A percentile compares a stretch with the other conserved stretches of the same genome.
These are phyloP conservation scores for Silurus glanis DNA, from an alignment of 2,113 vertebrate genomes.

Conservation along the genomic window DNA sequence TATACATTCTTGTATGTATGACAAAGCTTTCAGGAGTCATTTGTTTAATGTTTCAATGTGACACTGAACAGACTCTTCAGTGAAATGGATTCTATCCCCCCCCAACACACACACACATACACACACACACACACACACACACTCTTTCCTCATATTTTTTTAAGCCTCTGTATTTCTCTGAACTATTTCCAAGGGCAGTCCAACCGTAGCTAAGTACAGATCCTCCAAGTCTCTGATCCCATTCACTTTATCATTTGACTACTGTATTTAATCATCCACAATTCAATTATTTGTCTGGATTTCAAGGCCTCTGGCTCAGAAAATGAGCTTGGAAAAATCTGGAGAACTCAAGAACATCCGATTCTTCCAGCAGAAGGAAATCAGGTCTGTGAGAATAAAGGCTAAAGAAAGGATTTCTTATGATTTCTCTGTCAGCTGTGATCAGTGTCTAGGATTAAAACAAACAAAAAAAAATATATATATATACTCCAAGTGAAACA, in stretches of 20 bases:
- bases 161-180: background rate
- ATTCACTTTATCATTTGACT: background rate
- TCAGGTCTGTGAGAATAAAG: background rate
- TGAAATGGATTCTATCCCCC: too few species aligned
- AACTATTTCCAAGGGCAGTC: slow-evolving; percentile 5
- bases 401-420: background rate
- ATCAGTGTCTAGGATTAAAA: background rate
- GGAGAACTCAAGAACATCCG: background rate
- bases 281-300: slow-evolving; percentile 12
- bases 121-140: too few species aligned
- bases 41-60: background rate
- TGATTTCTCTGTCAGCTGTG: background rate
- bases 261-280: background rate
- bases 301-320: background rate
- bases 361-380: background rate
- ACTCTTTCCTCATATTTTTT: background rate
- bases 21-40: background rate
- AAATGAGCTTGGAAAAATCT: slow-evolving; percentile 4
- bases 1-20: background rate
- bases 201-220: slow-evolving; percentile 4
- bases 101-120: too few species aligned
- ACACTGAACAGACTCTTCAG: background rate
- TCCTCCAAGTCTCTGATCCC: background rate
- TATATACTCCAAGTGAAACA: background rate
- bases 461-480: too few species aligned